These are phyloP conservation scores for Parapsyche elsis DNA, from an alignment of 1,140 invertebrate genomes.

Conservation along the genomic window DNA sequence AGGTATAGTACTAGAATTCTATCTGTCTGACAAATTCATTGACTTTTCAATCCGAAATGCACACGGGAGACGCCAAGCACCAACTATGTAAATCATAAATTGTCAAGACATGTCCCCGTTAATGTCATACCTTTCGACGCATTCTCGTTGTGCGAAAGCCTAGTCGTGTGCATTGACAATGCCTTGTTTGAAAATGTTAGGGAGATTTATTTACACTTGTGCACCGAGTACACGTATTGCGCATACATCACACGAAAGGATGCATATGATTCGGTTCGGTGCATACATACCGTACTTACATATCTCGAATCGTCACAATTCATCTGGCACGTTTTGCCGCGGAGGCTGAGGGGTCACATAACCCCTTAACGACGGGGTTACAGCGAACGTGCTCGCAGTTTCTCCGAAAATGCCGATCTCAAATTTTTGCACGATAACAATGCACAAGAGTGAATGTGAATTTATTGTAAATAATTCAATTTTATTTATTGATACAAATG, in stretches of 20 bases:
- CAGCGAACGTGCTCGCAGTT: background rate
- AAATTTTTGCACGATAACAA: background rate
- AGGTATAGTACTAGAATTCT: too few species aligned
- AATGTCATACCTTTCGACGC: too few species aligned
- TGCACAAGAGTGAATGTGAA: too few species aligned
- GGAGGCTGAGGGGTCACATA: constrained; percentile 34
- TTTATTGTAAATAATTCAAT: too few species aligned
- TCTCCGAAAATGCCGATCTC: constrained; percentile 1
- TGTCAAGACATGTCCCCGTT: too few species aligned
- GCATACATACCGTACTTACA: constrained; percentile 6
- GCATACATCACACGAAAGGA: background rate
- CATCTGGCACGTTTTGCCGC: constrained; percentile 44
- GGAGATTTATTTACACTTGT: constrained; percentile 3
- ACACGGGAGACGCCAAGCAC: too few species aligned
- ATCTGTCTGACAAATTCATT: too few species aligned
- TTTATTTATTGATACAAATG: too few species aligned
- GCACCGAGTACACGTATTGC: background rate
- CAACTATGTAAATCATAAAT: too few species aligned
- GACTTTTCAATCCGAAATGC: too few species aligned
- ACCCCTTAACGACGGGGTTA: background rate
- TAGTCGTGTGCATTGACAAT: background rate
- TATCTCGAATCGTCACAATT: constrained; percentile 44
- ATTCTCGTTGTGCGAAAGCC: too few species aligned
- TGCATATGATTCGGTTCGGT: background rate
- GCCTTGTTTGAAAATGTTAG: background rate